These are phyloP conservation scores for Sphecodes monilicornis DNA, from an alignment of 2,888 invertebrate species.

Conservation along the genomic window DNA sequence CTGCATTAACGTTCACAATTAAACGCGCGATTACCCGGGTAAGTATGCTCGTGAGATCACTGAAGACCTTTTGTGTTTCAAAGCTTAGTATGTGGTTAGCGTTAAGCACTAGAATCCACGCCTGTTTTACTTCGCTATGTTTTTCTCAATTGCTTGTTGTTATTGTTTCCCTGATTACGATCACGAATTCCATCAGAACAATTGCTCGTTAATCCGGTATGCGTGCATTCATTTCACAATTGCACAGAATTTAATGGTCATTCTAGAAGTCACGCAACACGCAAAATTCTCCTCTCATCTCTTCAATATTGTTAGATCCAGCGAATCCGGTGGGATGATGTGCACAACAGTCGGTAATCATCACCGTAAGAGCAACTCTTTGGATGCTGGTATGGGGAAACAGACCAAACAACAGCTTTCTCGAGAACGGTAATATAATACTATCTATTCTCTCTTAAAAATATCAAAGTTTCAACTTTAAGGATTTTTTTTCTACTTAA, in stretches of 20 bases:
- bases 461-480: neutral
- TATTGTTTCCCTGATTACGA: slow-evolving; percentile 14
- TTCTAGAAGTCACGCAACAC: neutral
- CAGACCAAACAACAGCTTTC: slow-evolving; percentile 85
- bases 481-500: neutral
- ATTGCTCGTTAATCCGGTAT: slow-evolving; percentile 36
- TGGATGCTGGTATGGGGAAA: slow-evolving; percentile 89
- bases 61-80: slow-evolving; percentile 15
- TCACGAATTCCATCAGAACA: slow-evolving; percentile 24
- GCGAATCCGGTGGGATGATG: slow-evolving; percentile 78
- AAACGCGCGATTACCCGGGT: slow-evolving; percentile 50
- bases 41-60: slow-evolving; percentile 51
- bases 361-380: slow-evolving; percentile 93
- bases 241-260: slow-evolving; percentile 9
- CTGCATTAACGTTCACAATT: slow-evolving; percentile 44
- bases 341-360: slow-evolving; percentile 83
- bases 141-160: slow-evolving; percentile 21
- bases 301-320: slow-evolving; percentile 73
- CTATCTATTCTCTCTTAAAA: neutral
- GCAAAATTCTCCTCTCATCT: neutral
- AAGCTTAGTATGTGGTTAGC: slow-evolving; percentile 29
- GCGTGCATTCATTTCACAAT: slow-evolving; percentile 17
- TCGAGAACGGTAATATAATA: slow-evolving; percentile 85
- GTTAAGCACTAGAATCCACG: slow-evolving; percentile 27
- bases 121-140: slow-evolving; percentile 17